Evolutionary conservation across 2,888 invertebrate genomes (phyloP), one percentile per base, ranked within the genome.

Genomic region (Thymelicus acteon): DNA sequence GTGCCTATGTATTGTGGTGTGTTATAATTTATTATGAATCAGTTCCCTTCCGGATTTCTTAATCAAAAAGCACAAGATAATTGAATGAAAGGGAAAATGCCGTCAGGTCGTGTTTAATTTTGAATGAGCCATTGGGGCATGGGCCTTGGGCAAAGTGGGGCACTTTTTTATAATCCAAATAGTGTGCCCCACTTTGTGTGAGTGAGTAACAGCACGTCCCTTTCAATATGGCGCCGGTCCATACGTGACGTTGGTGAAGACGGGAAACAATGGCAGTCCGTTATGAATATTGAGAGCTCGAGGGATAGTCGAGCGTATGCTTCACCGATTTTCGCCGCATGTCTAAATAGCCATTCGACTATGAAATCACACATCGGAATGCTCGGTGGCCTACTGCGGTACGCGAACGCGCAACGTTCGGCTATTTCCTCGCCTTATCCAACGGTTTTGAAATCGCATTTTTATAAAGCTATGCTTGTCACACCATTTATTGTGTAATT

Each of bases 271-370:
- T 91, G 83, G 87, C 75, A 76, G 82, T 77, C 90, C 91, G 92
- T 91, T 92, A 92, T 90, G 89, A 91, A 91, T 92, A 90, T 90
- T 89, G 88, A 91, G 85, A 85, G 77, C 84, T 85, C 79, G 78
- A 78, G 85, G 77, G 85, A 85, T 85, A 87, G 87, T 80, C 81
- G 83, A 84, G 81, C 77, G 82, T 81, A 85, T 80, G 83, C 82
- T 79, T 84, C 79, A 81, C 80, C 79, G 80, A 86, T 87, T 89
- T 91, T 90, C 82, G 80, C 85, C 80, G 82, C 84, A 78, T 79
- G 80, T 83, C 81, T 74, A 74, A 77, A 77, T 77, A 74, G 71
- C 74, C 75, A 76, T 71, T 76, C 72, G 73, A 73, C 79, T 79
- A 83, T 81, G 83, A 81, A 84, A 78, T 80, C 78, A 82, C 79